Evolutionary conservation across 30 jellyfish, hydroid and myxozoan species (phyloP), one percentile per base, ranked within the genome.

Genomic region (Nemopilema nomurai): DNA sequence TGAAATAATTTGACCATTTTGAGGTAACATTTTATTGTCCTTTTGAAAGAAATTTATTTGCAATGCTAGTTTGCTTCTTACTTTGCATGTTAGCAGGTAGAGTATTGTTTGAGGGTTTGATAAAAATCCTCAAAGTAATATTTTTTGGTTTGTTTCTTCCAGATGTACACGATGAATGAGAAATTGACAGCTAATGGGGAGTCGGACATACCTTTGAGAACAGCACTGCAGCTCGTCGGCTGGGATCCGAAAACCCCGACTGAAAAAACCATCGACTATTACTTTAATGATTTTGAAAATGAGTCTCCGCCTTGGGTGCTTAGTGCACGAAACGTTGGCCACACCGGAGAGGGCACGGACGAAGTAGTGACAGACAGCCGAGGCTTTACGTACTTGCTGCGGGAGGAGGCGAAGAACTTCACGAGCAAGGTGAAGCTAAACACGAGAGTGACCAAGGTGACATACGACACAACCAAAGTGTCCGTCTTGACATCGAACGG

Each of bases 311-410:
- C 95, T 1, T 30, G 51, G 80, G 0, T 29, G 17, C 67, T 86
- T 1, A 86, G 95, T 31, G 71, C 85, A 6, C 63, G 85, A 62
- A 23, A 28, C 17, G 74, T 22, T 4, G 84, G 80, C 7, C 66
- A 32, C 63, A 86, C 95, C 1, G 95, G 89, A 17, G 85, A 41
- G 25, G 95, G 95, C 0, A 76, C 28, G 25, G 95, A 76, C 51
- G 89, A 66, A 21, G 22, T 86, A 1, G 95, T 86, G 19, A 68
- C 89, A 1, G 95, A 86, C 52, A 77, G 27, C 20, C 51, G 95
- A 28, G 95, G 95, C 18, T 51, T 22, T 23, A 71, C 79, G 50
- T 69, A 75, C 64, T 19, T 86, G 57, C 70, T 77, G 33, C 67
- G 72, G 52, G 62, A 75, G n/a, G 62, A 27, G 69, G 79, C 89